Evolutionary conservation across 2,888 invertebrate genomes (phyloP).

Genomic region (Xanthorhoe designata): DNA sequence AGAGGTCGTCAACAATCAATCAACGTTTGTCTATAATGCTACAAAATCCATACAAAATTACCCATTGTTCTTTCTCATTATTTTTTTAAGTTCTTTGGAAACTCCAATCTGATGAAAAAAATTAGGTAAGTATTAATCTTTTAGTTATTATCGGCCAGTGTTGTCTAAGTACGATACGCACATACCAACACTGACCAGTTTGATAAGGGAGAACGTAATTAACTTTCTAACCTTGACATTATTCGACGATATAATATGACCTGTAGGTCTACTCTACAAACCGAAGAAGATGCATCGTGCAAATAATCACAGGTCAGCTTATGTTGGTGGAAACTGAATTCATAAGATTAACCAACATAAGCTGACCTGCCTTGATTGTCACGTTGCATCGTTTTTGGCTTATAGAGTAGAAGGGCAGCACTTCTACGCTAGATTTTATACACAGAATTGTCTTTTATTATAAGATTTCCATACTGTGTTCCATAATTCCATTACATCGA

Average conservation of each 20-base stretch:
- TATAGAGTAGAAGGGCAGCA: background rate
- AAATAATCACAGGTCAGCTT: too few species aligned
- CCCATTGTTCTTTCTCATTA: too few species aligned
- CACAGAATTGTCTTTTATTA: too few species aligned
- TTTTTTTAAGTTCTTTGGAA: background rate
- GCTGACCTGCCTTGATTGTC: too few species aligned
- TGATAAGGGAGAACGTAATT: conserved; percentile 56
- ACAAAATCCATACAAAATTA: too few species aligned
- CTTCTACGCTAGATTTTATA: background rate
- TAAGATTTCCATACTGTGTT: too few species aligned
- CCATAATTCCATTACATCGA: background rate
- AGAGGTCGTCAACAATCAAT: too few species aligned
- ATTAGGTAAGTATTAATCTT: background rate
- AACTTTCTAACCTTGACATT: conserved; percentile 63
- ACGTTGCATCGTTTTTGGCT: too few species aligned
- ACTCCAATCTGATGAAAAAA: background rate
- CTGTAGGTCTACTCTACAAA: background rate
- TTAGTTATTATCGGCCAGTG: conserved; percentile 3
- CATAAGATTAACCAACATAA: too few species aligned
- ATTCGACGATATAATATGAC: conserved; percentile 43
- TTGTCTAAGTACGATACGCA: conserved; percentile 15
- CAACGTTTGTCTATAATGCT: too few species aligned
- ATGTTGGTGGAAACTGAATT: too few species aligned
- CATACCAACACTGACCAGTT: conserved; percentile 31
- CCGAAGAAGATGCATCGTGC: too few species aligned